A percentile compares a stretch with the other conserved stretches of the same genome.
These are phyloP conservation scores for Temnothorax rugatulus DNA, from an alignment of 2,888 invertebrate genomes.

Conservation along the genomic window DNA sequence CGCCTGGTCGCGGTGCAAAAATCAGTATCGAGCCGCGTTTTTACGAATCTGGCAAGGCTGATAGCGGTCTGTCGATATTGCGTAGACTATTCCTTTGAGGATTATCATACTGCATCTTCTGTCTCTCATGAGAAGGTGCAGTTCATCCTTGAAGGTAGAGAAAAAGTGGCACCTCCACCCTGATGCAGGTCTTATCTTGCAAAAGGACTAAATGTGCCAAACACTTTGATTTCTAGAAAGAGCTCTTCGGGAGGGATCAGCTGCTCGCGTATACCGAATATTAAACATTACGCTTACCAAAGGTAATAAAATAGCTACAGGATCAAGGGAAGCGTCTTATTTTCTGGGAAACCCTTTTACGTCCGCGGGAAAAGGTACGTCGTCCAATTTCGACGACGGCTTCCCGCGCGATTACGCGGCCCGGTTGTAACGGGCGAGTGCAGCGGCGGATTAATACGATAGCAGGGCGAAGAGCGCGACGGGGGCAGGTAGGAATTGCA, in stretches of 20 bases:
- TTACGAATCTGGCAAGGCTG: background rate
- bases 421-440: slow-evolving; percentile 43
- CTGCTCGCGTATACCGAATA: background rate
- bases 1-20: slow-evolving; percentile 51
- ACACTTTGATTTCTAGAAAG: slow-evolving; percentile 10
- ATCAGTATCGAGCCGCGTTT: slow-evolving; percentile 54
- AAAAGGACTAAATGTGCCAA: slow-evolving; percentile 36
- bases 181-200: slow-evolving; percentile 4
- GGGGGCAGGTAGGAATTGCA: slow-evolving; percentile 78
- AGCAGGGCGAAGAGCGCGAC: slow-evolving; percentile 67
- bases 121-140: background rate
- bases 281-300: background rate
- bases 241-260: background rate
- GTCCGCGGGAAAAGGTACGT: slow-evolving; percentile 32
- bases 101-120: background rate
- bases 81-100: slow-evolving; percentile 37
- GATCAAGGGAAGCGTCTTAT: background rate
- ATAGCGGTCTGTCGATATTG: slow-evolving; percentile 10
- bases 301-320: background rate
- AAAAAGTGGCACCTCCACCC: slow-evolving; percentile 46
- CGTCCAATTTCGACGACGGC: slow-evolving; percentile 44
- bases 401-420: slow-evolving; percentile 51
- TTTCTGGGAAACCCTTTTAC: slow-evolving; percentile 31
- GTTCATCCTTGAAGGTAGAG: slow-evolving; percentile 36
- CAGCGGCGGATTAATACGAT: slow-evolving; percentile 77